Evolutionary conservation across 2,797 vertebrate species (phyloP), one percentile per base, ranked within the genome.

Genomic region (Lepilemur ruficaudatus): DNA sequence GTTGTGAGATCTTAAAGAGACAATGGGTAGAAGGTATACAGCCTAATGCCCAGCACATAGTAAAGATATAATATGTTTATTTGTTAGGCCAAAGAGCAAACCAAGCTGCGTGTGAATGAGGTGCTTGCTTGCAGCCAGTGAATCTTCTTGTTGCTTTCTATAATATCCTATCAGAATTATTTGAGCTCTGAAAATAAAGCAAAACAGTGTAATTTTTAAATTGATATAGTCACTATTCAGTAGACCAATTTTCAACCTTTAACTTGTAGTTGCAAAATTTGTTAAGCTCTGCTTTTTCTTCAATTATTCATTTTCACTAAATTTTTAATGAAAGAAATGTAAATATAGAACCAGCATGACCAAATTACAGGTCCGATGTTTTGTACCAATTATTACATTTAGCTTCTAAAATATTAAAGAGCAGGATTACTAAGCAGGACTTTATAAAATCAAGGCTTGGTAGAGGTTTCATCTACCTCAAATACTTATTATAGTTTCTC

Each of bases 241-340:
- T 41, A 89, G 89, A 67, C 20, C 41, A 82, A n/a, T 93, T 59
- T 95, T 79, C 63, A 91, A 80, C 65, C 52, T 92, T 93, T 93
- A 97, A 89, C 75, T 88, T 91, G 35, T 79, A 85, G n/a, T 69
- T 94, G 20, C 73, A 87, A 90, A 88, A 72, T 23, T 55, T 55
- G 82, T 92, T 78, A 93, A 89, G 57, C 43, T 92, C 76, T 82
- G 2, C 15, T 95, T 63, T 96, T 91, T 95, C 41, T 96, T 96
- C 41, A 97, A 57, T 97, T 96, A 91, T 96, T 97, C 59, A 97
- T 96, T 91, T 92, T 73, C 18, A 91, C 59, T 97, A 96, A 89
- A 87, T 83, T 94, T 96, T 96, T 97, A 95, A 96, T 97, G 85
- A 97, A 96, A 78, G 69, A 50, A 95, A 95, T 95, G 50, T 92